Base-by-base conservation (phyloP, 2,797 vertebrate species). In the Sebastes alutus region DNA sequence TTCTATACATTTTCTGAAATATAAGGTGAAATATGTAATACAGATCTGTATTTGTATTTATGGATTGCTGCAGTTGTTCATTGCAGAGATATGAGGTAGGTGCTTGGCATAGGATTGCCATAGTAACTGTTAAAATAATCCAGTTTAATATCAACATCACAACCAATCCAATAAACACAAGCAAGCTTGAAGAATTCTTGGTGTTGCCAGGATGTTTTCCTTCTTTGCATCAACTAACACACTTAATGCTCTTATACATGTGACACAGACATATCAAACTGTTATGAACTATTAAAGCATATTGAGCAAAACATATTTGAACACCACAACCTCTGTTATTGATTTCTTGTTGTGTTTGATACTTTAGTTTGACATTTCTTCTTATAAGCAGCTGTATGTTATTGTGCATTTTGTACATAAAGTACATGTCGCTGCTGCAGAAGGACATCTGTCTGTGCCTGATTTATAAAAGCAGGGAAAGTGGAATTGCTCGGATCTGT, bases 401-500 rank as follows among this genome's bases (percentile, higher is more conserved):
- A 30, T 61, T 59, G 4, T 64, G 30, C n/a, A 6, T 71, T 49
- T 12, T 63, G 22, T 18, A 49, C 20, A 42, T 46, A 32, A 23
- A 23, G 22, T 58, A 54, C 5, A 56, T 62, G 20, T 52, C 33
- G 5, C 22, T 62, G 25, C 42, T 32, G 10, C 29, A 56, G 46
- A 52, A 23, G 6, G 29, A 1, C 14, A n/a, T 82, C 52, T 72
- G 65, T 32, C 65, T 66, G 72, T 60, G 56, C 63, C 60, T 42
- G 42, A 42, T 72, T 75, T 82, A 86, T 29, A 12, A 86, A 87
- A 87, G 77, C 75, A 32, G 42, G 6, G 9, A 59, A 55, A 27
- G 38, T 22, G 58, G 56, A 79, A 72, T 56, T 60, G 65, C 81
- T 89, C 52, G 66, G 67, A 90, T 89, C 82, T 86, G 90, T 94